A percentile compares a stretch with the other conserved stretches of the same genome.
These are phyloP conservation scores for Motacilla tschutschensis DNA, from an alignment of 2,113 vertebrate species.

Conservation along the genomic window DNA sequence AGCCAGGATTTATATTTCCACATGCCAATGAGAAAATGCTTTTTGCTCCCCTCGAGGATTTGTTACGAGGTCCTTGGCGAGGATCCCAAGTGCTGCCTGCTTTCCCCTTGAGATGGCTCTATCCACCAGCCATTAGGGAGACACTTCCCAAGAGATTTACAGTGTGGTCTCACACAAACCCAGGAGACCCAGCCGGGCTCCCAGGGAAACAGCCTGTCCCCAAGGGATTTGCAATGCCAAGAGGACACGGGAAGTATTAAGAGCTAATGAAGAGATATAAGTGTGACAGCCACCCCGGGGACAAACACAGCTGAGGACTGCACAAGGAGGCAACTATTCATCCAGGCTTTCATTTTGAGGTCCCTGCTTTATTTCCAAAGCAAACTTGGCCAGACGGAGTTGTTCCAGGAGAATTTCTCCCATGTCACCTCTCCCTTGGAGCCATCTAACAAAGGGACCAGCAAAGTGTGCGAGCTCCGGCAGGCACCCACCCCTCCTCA, in stretches of 20 bases:
- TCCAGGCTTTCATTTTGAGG: not conserved
- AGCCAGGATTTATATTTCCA: not conserved
- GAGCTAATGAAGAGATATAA: slow-evolving; percentile 10
- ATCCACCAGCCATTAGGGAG: not conserved
- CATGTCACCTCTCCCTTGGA: slow-evolving; percentile 3
- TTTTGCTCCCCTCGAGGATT: not conserved
- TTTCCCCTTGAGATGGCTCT: not conserved
- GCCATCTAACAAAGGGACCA: not conserved
- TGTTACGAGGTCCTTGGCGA: not conserved
- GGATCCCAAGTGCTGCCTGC: not conserved
- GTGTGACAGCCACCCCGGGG: not conserved
- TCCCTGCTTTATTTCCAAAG: not conserved
- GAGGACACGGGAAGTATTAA: not conserved
- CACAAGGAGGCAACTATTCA: not conserved
- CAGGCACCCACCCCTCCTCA: not conserved
- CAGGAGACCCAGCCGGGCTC: not conserved
- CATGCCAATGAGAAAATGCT: not conserved
- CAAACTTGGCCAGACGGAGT: not conserved
- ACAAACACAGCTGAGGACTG: not conserved
- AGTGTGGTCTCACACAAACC: not conserved
- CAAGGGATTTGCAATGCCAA: not conserved
- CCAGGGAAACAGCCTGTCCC: not conserved
- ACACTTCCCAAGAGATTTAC: not conserved
- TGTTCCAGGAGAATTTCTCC: slow-evolving; percentile 26
- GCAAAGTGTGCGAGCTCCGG: not conserved